Evolutionary conservation across 2,797 vertebrate species (phyloP).

Genomic region (Amniataba percoides): DNA sequence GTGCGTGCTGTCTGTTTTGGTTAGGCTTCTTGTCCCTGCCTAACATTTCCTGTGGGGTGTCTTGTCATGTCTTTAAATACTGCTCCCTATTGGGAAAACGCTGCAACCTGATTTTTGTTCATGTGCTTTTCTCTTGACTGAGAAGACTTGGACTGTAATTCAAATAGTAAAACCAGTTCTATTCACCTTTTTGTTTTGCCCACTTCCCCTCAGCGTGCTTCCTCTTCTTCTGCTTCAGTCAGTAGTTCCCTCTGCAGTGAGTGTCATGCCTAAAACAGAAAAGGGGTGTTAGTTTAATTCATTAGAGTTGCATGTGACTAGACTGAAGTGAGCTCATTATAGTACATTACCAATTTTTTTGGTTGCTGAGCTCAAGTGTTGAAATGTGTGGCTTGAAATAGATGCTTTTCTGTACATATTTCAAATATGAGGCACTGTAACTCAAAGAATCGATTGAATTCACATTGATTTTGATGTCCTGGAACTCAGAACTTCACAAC

Average conservation of each 20-base stretch:
- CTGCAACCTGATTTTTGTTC: conserved; percentile 13
- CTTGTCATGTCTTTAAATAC: conserved; percentile 34
- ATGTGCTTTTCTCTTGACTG: conserved; percentile 3
- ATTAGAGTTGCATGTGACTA: conserved; percentile 22
- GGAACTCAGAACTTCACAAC: conserved; percentile 1
- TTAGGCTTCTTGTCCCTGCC: conserved; percentile 19
- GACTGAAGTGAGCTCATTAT: conserved; percentile 2
- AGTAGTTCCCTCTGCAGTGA: conserved; percentile 37
- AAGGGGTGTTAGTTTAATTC: conserved; percentile 27
- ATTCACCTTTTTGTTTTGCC: conserved; percentile 37
- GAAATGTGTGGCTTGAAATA: conserved; percentile 26
- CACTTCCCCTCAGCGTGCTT: conserved; percentile 27
- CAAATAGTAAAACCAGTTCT: conserved; percentile 20
- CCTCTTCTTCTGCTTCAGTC: conserved; percentile 35
- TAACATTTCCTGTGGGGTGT: conserved; percentile 34
- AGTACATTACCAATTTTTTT: conserved; percentile 16
- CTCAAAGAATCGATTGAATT: not conserved
- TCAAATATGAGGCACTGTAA: not conserved
- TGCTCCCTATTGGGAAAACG: conserved; percentile 12
- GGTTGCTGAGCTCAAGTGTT: conserved; percentile 10
- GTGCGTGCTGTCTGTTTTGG: conserved; percentile 29
- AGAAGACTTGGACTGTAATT: conserved; percentile 12
- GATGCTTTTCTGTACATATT: conserved; percentile 5
- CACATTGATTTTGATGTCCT: conserved; percentile 14
- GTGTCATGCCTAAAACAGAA: not conserved